These are phyloP conservation scores for Columba janthina DNA, from an alignment of 2,113 vertebrate species.

Conservation along the genomic window DNA sequence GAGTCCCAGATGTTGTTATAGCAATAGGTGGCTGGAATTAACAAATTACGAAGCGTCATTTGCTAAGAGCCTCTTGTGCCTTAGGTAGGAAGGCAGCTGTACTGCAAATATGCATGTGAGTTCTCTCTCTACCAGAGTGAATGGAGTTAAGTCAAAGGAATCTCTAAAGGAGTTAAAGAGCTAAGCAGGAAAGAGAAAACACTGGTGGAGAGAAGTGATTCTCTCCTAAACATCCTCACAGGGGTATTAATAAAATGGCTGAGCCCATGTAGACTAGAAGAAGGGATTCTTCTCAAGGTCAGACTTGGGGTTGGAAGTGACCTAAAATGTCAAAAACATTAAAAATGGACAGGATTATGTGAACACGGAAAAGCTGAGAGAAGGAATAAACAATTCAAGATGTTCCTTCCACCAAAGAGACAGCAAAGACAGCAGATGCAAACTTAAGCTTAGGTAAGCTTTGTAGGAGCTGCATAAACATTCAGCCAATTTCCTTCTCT, in stretches of 20 bases:
- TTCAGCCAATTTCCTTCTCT: constrained; percentile 26
- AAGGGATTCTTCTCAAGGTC: constrained; percentile 36
- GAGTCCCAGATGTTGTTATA: constrained; percentile 46
- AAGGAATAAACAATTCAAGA: constrained; percentile 61
- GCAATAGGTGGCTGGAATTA: constrained; percentile 62
- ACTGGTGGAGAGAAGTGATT: not conserved
- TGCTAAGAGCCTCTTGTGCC: constrained; percentile 30
- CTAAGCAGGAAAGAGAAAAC: not conserved
- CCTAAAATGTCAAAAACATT: constrained; percentile 41
- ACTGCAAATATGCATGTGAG: not conserved
- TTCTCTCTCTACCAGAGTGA: not conserved
- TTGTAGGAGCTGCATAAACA: constrained; percentile 47
- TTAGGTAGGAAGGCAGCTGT: constrained; percentile 10
- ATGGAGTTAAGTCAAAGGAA: constrained; percentile 41
- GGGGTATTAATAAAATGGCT: not conserved
- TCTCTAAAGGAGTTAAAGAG: constrained; percentile 6
- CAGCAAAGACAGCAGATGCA: constrained; percentile 56
- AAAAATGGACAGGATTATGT: not conserved
- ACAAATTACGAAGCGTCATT: constrained; percentile 27
- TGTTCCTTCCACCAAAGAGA: constrained; percentile 43
- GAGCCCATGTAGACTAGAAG: not conserved
- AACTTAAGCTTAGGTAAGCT: constrained; percentile 67
- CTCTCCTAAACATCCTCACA: not conserved
- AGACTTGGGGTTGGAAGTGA: constrained; percentile 22
- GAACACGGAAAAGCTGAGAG: constrained; percentile 62